Base-by-base conservation (phyloP, 2,797 vertebrate species). In the Sciurus carolinensis region DNA sequence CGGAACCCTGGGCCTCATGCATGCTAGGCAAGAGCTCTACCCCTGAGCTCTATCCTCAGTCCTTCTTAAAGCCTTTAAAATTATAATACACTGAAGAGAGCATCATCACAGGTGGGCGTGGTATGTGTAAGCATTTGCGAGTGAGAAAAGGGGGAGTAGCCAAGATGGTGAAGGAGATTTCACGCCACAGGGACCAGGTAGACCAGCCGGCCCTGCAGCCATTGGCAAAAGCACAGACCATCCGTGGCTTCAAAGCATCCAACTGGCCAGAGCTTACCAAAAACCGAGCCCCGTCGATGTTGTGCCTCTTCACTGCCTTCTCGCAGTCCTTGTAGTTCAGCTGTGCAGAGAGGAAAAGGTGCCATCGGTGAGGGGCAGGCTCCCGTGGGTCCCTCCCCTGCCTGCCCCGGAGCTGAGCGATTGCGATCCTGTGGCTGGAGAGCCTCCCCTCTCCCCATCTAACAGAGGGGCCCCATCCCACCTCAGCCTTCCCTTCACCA, bases 261-360 rank as follows among this genome's bases (percentile, higher is more conserved):
- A 8, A 75, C 4, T 26, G 28, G 57, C 52, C 75, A 84, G 15
- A 95, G 98, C 99, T 99, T 98, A 99, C 99, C 99, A 99, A 98
- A 96, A 99, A 99, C 87, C 99, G 98, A 72, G 98, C 98, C 20
- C 99, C 99, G 5, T 94, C 99, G 59, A 99, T 99, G 85, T 97
- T 98, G 97, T 99, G 85, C 94, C 99, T 99, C 97, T 98, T 93
- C 77, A 99, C 99, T 0, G 99, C 98, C 97, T 99, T 99, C 90
- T 99, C 99, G 95, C 99, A 99, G 92, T 99, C 99, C 8, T 98
- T 98, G 69, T 99, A 98, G 84, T 98, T 99, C 87, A 99, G 98
- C 99, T 99, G 98, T 62, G 93, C 96, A 91, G 18, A 73, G 69
- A 94, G 66, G 81, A 94, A 84, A 94, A 84, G 85, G 22, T 7